Conservation (phyloP, 1,140 invertebrate species). For the Diorhabda sublineata region DNA sequence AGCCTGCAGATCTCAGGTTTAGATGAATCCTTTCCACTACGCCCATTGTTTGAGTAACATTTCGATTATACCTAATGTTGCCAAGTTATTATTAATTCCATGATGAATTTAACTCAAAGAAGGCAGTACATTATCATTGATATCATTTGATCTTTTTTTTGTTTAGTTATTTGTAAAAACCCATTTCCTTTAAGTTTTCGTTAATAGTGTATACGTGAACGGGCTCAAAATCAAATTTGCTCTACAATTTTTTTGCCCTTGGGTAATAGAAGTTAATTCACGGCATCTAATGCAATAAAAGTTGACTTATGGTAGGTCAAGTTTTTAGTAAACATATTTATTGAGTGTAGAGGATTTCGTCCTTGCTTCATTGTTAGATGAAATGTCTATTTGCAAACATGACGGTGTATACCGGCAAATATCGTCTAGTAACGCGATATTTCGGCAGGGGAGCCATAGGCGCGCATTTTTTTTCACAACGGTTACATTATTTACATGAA, state of each 20-base stretch:
- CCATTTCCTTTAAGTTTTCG: too few species aligned
- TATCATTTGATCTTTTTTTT: too few species aligned
- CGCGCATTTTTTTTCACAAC: background rate
- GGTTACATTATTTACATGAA: too few species aligned
- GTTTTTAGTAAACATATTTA: slow-evolving; percentile 16
- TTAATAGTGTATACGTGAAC: too few species aligned
- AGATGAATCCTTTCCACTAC: too few species aligned
- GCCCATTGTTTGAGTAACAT: too few species aligned
- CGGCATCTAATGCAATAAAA: slow-evolving; percentile 13
- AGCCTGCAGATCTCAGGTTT: too few species aligned
- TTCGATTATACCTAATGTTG: too few species aligned
- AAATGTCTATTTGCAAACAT: slow-evolving; percentile 13
- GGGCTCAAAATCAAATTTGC: background rate
- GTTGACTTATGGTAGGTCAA: slow-evolving; percentile 12
- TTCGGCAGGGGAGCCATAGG: background rate
- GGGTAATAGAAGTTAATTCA: slow-evolving; percentile 12
- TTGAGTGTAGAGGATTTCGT: slow-evolving; percentile 12
- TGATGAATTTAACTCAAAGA: too few species aligned
- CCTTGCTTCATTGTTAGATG: slow-evolving; percentile 8
- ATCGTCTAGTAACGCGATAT: background rate
- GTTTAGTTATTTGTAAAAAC: too few species aligned
- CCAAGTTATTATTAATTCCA: too few species aligned
- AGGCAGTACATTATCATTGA: too few species aligned
- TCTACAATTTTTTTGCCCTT: slow-evolving; percentile 9
- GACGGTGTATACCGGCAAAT: background rate